Evolutionary conservation across 2,888 invertebrate species (phyloP).

Genomic region (Ametastegia equiseti): DNA sequence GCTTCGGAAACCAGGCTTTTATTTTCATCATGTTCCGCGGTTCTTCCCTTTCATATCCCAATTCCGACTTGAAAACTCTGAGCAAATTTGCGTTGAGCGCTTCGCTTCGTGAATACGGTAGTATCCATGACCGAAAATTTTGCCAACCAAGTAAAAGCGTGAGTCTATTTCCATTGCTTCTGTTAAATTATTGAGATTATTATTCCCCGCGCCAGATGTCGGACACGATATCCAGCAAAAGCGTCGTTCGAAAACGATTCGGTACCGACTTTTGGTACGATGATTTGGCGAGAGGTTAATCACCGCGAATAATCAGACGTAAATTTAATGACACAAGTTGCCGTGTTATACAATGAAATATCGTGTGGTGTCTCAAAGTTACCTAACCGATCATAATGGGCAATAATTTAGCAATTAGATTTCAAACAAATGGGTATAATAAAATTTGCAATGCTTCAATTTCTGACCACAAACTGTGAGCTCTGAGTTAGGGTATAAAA

Average conservation of each 20-base stretch:
- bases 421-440: constrained; percentile 19
- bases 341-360: constrained; percentile 26
- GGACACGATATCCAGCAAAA: not conserved
- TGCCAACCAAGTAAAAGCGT: not conserved
- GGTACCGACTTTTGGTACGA: not conserved
- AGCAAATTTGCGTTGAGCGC: not conserved
- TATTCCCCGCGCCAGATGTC: not conserved
- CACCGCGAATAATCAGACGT: not conserved
- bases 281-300: constrained; percentile 9
- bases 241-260: too few species aligned
- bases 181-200: not conserved
- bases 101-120: not conserved
- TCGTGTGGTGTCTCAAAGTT: not conserved
- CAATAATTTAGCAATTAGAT: constrained; percentile 23
- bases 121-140: not conserved
- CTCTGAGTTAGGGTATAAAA: constrained; percentile 25
- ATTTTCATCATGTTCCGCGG: not conserved
- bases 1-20: not conserved
- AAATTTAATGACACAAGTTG: not conserved
- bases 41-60: not conserved
- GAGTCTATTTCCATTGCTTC: not conserved
- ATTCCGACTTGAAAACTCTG: not conserved
- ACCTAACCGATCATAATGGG: constrained; percentile 35
- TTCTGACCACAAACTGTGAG: not conserved
- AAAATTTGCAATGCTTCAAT: constrained; percentile 9